phyloP scores from a whole-genome alignment of 2,113 vertebrate genomes.

The Perccottus glenii region DNA sequence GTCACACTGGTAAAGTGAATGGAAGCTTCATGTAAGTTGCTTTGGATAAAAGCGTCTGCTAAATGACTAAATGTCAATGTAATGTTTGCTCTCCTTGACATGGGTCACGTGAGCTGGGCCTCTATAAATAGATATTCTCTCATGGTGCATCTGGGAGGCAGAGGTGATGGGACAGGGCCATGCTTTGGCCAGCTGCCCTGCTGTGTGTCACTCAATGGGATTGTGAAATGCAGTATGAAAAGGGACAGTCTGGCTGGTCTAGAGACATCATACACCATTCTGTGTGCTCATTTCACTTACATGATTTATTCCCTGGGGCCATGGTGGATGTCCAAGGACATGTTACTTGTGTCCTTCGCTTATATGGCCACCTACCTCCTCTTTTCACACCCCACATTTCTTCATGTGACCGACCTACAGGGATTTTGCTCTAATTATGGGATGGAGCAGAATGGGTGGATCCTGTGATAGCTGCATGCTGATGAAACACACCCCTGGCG shows the following conservation, averaged over 20 bases:
- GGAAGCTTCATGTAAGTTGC: too few relatives aligned
- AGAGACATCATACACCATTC: slow-evolving; percentile 28
- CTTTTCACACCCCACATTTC: slow-evolving; percentile 14
- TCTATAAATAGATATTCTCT: slow-evolving; percentile 62
- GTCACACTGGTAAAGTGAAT: too few relatives aligned
- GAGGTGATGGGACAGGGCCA: slow-evolving; percentile 48
- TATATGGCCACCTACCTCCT: slow-evolving; percentile 22
- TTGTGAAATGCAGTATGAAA: not conserved
- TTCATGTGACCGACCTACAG: slow-evolving; percentile 45
- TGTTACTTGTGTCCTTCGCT: slow-evolving; percentile 46
- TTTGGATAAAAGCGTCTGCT: too few relatives aligned
- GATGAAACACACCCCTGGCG: slow-evolving; percentile 32
- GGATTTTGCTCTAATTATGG: slow-evolving; percentile 50
- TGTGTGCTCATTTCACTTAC: slow-evolving; percentile 22
- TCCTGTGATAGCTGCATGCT: slow-evolving; percentile 27
- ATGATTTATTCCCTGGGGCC: slow-evolving; percentile 18
- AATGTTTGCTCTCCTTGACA: slow-evolving; percentile 29
- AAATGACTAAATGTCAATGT: too few relatives aligned
- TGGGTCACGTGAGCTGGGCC: slow-evolving; percentile 34
- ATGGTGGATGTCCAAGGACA: slow-evolving; percentile 42
- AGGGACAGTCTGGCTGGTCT: not conserved
- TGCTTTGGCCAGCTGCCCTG: slow-evolving; percentile 15
- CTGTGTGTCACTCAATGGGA: slow-evolving; percentile 20
- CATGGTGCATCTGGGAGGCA: slow-evolving; percentile 43
- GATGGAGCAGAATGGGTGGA: slow-evolving; percentile 16